Percentiles rank a stretch among this genome's conserved stretches.
These are phyloP conservation scores for Aphelinus certus DNA, from an alignment of 1,140 invertebrate species.

Conservation along the genomic window DNA sequence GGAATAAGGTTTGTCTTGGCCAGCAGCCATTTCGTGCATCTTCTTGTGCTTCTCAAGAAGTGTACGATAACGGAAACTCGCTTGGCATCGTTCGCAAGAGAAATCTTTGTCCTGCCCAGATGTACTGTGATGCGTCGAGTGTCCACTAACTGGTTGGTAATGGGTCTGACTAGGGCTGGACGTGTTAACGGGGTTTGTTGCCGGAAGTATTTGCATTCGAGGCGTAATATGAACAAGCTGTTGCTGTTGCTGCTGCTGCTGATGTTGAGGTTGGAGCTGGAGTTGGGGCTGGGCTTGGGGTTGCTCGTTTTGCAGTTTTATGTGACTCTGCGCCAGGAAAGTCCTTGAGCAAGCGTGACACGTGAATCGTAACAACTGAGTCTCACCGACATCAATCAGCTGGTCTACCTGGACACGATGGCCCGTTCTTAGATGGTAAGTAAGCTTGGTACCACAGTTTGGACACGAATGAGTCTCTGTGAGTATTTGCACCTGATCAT, in stretches of 20 bases:
- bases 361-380: slow-evolving; percentile 49
- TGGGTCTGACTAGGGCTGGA: slow-evolving; percentile 14
- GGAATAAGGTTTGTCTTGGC: slow-evolving; percentile 60
- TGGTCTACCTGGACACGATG: slow-evolving; percentile 46
- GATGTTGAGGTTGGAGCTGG: slow-evolving; percentile 15
- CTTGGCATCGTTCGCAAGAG: slow-evolving; percentile 60
- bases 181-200: not conserved
- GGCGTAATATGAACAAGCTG: slow-evolving; percentile 14
- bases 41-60: slow-evolving; percentile 61
- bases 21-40: slow-evolving; percentile 53
- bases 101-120: slow-evolving; percentile 54
- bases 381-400: slow-evolving; percentile 41
- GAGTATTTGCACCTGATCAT: slow-evolving; percentile 55
- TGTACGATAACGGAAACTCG: slow-evolving; percentile 62
- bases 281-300: slow-evolving; percentile 44
- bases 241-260: not conserved
- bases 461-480: slow-evolving; percentile 58
- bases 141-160: not conserved
- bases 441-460: slow-evolving; percentile 60
- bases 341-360: slow-evolving; percentile 56
- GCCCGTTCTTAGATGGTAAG: slow-evolving; percentile 58
- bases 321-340: slow-evolving; percentile 55
- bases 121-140: too few species aligned
- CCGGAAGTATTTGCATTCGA: not conserved
- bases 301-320: slow-evolving; percentile 56